These are phyloP conservation scores for Villa cingulata DNA, from an alignment of 2,888 invertebrate genomes.

Conservation along the genomic window DNA sequence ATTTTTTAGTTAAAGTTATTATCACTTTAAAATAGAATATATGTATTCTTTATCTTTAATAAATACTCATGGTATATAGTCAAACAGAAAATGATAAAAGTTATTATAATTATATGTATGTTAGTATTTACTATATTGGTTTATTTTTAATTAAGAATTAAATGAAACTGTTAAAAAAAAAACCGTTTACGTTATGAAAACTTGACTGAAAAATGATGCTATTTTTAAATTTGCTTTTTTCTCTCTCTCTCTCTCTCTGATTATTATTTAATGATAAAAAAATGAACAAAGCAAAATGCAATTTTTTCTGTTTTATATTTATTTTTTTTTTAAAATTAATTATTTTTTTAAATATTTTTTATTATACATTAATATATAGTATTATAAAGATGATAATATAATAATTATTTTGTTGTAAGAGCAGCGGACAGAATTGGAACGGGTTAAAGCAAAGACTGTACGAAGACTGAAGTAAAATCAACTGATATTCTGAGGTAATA, in stretches of 20 bases:
- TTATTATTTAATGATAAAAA: neutral
- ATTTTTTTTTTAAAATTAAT: too few species aligned
- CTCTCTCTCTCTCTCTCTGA: neutral
- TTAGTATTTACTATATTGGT: too few species aligned
- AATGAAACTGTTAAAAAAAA: neutral
- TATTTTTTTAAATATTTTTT: too few species aligned
- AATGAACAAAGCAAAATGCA: neutral
- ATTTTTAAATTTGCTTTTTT: neutral
- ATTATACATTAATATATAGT: slow-evolving; percentile 17
- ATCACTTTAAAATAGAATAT: too few species aligned
- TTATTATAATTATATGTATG: too few species aligned
- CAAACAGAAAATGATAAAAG: too few species aligned
- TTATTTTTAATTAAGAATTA: too few species aligned
- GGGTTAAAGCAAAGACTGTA: slow-evolving; percentile 41
- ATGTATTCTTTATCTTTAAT: too few species aligned
- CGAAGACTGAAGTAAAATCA: slow-evolving; percentile 40
- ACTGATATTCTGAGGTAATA: slow-evolving; percentile 38
- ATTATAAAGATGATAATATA: slow-evolving; percentile 21
- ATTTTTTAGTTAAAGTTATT: too few species aligned
- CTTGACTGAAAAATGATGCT: neutral
- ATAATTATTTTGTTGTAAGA: slow-evolving; percentile 21
- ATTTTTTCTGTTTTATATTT: neutral
- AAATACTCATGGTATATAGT: too few species aligned
- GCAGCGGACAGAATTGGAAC: slow-evolving; percentile 39
- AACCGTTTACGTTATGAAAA: neutral